phyloP scores from a whole-genome alignment of 2,888 invertebrate genomes.

The Nineta flava region DNA sequence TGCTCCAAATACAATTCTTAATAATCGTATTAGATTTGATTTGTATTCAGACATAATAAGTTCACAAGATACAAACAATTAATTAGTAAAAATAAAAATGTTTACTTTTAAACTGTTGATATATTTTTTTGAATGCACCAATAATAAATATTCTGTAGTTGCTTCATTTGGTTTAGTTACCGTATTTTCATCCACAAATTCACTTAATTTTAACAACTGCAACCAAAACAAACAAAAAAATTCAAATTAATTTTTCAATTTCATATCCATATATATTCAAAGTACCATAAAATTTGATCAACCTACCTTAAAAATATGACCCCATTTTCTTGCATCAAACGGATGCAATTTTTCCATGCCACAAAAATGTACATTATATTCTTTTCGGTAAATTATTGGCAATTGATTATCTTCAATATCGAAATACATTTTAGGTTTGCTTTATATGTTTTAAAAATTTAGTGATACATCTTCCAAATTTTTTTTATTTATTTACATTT shows the following conservation, averaged over 20 bases:
- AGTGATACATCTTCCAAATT: too few relatives aligned
- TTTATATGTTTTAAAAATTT: not conserved
- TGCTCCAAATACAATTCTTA: too few relatives aligned
- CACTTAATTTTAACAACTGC: conserved; percentile 41
- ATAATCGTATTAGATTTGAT: too few relatives aligned
- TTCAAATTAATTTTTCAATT: conserved; percentile 5
- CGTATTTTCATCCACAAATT: conserved; percentile 41
- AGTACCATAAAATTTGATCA: not conserved
- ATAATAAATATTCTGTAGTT: conserved; percentile 48
- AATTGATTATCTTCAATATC: conserved; percentile 42
- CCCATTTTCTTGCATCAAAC: conserved; percentile 81
- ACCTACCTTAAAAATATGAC: conserved; percentile 49
- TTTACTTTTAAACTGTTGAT: conserved; percentile 54
- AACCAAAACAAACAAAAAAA: conserved; percentile 18
- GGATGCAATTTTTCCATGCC: conserved; percentile 76
- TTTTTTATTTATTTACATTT: too few relatives aligned
- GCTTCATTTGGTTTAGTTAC: conserved; percentile 58
- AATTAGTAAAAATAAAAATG: conserved; percentile 12
- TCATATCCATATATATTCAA: not conserved
- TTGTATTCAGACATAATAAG: too few relatives aligned
- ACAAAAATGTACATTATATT: conserved; percentile 65
- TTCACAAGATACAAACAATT: too few relatives aligned
- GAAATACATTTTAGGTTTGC: conserved; percentile 27
- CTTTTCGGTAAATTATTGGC: conserved; percentile 64
- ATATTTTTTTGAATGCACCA: conserved; percentile 62